Evolutionary conservation across 1,140 invertebrate genomes (phyloP), one percentile per base, ranked within the genome.

Genomic region (Diorhabda sublineata): DNA sequence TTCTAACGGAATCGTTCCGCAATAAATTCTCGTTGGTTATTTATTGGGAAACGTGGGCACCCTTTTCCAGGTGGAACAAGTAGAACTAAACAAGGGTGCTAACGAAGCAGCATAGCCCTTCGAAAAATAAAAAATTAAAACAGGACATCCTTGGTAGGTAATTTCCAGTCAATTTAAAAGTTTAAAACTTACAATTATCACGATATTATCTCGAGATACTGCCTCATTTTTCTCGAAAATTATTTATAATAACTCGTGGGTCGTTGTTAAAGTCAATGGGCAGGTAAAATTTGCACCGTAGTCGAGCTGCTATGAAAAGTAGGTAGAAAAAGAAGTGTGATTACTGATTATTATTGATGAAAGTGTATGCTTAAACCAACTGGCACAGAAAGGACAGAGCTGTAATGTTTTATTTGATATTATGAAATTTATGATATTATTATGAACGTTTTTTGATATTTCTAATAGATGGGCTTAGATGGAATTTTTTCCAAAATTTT

Each of bases 121-220:
- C 26, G 26, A 26, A 26, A 26, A 26, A 26, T 26, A 26, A 26
- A 26, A 26, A 26, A 26, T 26, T 26, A 26, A 26, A 26, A 26
- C 26, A 26, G 26, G 26, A n/a, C 47, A 8, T 52, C 47, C 47
- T 52, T n/a, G 4, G 47, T 6, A 6, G 6, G 47, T 52, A 52
- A 52, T 52, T 52, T 52, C 47, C 47, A 52, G 47, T 52, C 47
- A 52, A 52, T 8, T 52, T 52, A 52, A 52, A 52, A 52, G 47
- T 52, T 52, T 52, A 52, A 52, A 52, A 52, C 47, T 52, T 52
- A 52, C 47, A 52, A 52, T 52, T 52, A 52, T 52, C 47, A n/a
- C 47, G 47, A 52, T 52, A 52, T n/a, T 52, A 52, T 52, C 47
- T 52, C 6, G 4, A 52, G 47, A 52, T 52, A 52, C 47, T 52